Evolutionary conservation across 2,797 vertebrate species (phyloP).

Genomic region (Lophius americanus): DNA sequence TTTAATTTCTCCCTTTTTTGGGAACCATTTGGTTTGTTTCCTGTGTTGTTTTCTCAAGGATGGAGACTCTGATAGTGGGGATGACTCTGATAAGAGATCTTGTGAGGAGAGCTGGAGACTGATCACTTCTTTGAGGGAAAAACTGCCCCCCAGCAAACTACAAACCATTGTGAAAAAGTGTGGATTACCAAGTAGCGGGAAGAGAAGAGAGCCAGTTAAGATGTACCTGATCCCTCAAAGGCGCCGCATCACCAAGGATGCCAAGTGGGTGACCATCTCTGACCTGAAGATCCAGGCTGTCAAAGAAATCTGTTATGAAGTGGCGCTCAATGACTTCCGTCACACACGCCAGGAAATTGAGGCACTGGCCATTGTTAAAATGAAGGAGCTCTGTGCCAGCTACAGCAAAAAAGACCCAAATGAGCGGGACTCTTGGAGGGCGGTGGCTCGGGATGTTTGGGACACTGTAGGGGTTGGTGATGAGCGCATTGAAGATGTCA

Average conservation of each 20-base stretch:
- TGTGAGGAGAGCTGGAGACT: constrained; percentile 99
- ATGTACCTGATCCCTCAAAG: constrained; percentile 98
- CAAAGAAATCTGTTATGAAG: constrained; percentile 99
- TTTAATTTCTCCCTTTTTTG: constrained; percentile 88
- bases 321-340: constrained; percentile 97
- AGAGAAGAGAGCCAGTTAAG: constrained; percentile 95
- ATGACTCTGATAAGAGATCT: constrained; percentile 99
- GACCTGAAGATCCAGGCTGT: constrained; percentile 99
- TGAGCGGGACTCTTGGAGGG: constrained; percentile 96
- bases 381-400: constrained; percentile 97
- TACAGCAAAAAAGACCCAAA: constrained; percentile 98
- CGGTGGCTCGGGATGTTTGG: constrained; percentile 97
- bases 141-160: constrained; percentile 99
- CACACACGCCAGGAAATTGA: constrained; percentile 98
- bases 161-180: constrained; percentile 99
- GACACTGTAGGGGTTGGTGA: constrained; percentile 98
- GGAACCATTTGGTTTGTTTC: constrained; percentile 88
- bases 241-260: constrained; percentile 96
- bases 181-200: constrained; percentile 98
- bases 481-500: constrained; percentile 92
- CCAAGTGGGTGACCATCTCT: constrained; percentile 98
- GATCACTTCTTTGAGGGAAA: constrained; percentile 99
- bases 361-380: constrained; percentile 97
- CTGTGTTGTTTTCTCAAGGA: constrained; percentile 99
- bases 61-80: constrained; percentile 99